Percentiles rank a stretch among this genome's conserved stretches.
These are phyloP conservation scores for Ephestia elutella DNA, from an alignment of 1,140 invertebrate genomes.

Conservation along the genomic window DNA sequence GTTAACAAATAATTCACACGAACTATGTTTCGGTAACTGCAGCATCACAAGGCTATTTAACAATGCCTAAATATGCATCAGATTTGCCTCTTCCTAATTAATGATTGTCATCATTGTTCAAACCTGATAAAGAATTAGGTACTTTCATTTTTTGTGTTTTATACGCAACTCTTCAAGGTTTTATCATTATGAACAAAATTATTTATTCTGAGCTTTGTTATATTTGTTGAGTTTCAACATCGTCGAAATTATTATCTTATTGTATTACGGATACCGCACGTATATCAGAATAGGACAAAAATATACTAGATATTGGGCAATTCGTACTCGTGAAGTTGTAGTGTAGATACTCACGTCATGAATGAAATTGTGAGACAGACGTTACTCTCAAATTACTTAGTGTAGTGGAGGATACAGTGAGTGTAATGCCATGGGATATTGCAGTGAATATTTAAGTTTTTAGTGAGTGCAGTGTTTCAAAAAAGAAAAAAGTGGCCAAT, in stretches of 20 bases:
- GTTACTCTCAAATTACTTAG: slow-evolving; percentile 26
- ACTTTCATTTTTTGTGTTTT: slow-evolving; percentile 23
- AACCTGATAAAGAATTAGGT: background rate
- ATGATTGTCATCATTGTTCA: background rate
- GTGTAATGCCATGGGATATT: slow-evolving; percentile 8
- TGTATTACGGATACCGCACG: slow-evolving; percentile 39
- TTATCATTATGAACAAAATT: slow-evolving; percentile 46
- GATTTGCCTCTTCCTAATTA: background rate
- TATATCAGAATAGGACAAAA: slow-evolving; percentile 43
- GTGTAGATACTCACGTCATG: slow-evolving; percentile 16
- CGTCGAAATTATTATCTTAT: slow-evolving; percentile 59
- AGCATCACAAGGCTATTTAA: slow-evolving; percentile 29
- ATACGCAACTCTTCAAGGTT: slow-evolving; percentile 49
- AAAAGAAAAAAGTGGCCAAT: slow-evolving; percentile 16
- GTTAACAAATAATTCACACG: slow-evolving; percentile 70
- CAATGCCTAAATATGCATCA: background rate
- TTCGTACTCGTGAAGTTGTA: slow-evolving; percentile 23
- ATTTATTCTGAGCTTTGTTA: slow-evolving; percentile 59
- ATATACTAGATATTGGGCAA: slow-evolving; percentile 33
- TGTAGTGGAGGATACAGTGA: slow-evolving; percentile 13
- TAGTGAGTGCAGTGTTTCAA: slow-evolving; percentile 28
- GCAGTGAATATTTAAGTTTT: slow-evolving; percentile 16
- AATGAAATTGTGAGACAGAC: slow-evolving; percentile 39
- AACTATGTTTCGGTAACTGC: slow-evolving; percentile 46
- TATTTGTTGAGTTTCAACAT: slow-evolving; percentile 61